Base-by-base conservation (phyloP, 2,888 invertebrate genomes). In the Drosophila pegasa region DNA sequence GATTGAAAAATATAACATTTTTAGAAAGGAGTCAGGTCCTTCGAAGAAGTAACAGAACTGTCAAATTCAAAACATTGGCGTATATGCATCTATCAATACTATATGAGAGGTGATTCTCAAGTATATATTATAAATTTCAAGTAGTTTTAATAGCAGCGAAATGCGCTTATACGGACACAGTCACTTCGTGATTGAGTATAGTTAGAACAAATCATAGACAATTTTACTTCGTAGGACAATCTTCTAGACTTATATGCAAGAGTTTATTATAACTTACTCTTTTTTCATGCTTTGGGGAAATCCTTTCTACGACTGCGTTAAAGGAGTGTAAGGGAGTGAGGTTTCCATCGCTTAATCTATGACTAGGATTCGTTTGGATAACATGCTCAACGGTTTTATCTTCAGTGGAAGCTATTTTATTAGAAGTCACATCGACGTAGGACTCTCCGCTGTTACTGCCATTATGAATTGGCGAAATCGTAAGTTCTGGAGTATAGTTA, bases 251-350 rank as follows among this genome's bases (percentile, higher is more conserved):
- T 12, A 10, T 0, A 5, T 40, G 18, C 7, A 38, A 12, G 14
- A 9, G n/a, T n/a, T n/a, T n/a, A n/a, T n/a, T 0, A 10, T 0
- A 8, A 60, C 90, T 89, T 88, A 95, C 95, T 77, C 94, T 94
- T 84, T 94, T 93, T 65, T 95, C 94, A 90, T 94, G 94, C 89
- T 96, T 96, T 3, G 96, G 95, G 79, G 95, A 95, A 75, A 96
- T 94, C 82, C 95, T 93, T 77, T 96, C 96, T 71, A 95, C 93
- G 57, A 95, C 94, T 70, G 94, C 94, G 38, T 94, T 94, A 90
- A 95, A 95, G 0, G 96, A 95, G 66, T 95, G 95, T 48, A 96
- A 92, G 0, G 95, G 94, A 75, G 92, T 92, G 56, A 92, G 70
- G 66, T 91, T 92, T 55, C 92, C 76, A 94, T 93, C 80, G 79